Evolutionary conservation across 1,140 invertebrate genomes (phyloP).

Genomic region (Lepidurus couesii): DNA sequence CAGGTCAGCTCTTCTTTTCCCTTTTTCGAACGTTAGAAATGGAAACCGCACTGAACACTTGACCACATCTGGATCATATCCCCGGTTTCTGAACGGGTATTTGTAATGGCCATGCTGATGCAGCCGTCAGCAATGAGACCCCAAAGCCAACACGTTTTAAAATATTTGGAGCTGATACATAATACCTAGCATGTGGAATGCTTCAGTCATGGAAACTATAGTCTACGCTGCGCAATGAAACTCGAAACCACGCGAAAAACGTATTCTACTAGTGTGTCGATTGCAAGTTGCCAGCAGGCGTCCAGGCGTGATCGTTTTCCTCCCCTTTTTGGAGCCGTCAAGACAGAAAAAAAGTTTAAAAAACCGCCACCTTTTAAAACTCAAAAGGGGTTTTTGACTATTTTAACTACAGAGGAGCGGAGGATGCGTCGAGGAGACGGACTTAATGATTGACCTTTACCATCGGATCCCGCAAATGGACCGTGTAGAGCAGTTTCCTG

Average conservation of each 20-base stretch:
- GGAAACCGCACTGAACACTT: neutral
- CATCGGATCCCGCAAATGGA: too few species aligned
- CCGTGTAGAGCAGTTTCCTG: too few species aligned
- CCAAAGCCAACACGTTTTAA: neutral
- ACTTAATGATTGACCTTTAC: too few species aligned
- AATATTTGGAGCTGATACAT: neutral
- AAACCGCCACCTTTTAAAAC: too few species aligned
- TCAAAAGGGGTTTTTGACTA: too few species aligned
- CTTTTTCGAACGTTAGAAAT: neutral
- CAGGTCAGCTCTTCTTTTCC: neutral
- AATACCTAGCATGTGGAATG: slow-evolving; percentile 10
- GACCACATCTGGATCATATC: slow-evolving; percentile 18
- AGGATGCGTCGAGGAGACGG: too few species aligned
- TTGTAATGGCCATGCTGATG: neutral
- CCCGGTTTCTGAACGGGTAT: neutral
- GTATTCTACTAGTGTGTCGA: neutral
- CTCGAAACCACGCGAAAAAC: neutral
- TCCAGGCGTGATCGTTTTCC: neutral
- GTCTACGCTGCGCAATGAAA: neutral
- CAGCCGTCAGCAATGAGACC: neutral
- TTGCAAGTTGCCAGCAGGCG: neutral
- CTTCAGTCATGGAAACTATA: neutral
- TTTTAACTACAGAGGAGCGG: too few species aligned
- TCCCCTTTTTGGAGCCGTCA: too few species aligned
- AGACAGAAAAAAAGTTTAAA: too few species aligned